Evolutionary conservation across 1,140 invertebrate species (phyloP).

Genomic region (Heliconius nattereri): DNA sequence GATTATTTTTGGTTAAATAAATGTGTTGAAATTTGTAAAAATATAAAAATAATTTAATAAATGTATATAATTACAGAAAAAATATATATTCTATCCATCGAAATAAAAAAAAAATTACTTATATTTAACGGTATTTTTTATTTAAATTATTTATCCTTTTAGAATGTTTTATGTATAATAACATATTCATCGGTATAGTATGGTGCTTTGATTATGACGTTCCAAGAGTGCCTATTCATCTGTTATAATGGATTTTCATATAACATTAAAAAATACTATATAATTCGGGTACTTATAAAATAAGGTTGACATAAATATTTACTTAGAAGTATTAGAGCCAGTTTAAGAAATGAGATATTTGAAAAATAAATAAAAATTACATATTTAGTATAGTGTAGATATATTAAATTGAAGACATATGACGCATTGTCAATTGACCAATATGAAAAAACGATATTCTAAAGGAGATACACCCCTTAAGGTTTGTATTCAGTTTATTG

Average conservation of each 20-base stretch:
- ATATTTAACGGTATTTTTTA: no score
- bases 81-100: no score
- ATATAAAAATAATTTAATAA: no score
- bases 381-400: background rate
- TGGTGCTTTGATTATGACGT: no score
- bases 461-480: conserved; percentile 17
- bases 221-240: no score
- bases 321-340: background rate
- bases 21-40: no score
- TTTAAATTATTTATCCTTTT: background rate
- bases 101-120: no score
- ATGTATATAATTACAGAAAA: no score
- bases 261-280: background rate
- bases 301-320: background rate
- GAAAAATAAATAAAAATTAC: background rate
- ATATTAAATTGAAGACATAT: background rate
- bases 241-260: background rate
- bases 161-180: no score
- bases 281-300: background rate
- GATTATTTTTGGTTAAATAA: background rate
- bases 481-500: conserved; percentile 6
- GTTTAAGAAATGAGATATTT: no score
- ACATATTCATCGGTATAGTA: no score
- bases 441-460: conserved; percentile 21
- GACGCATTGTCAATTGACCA: conserved; percentile 9